Evolutionary conservation across 2,113 vertebrate species (phyloP).

Genomic region (Sinocyclocheilus grahami): DNA sequence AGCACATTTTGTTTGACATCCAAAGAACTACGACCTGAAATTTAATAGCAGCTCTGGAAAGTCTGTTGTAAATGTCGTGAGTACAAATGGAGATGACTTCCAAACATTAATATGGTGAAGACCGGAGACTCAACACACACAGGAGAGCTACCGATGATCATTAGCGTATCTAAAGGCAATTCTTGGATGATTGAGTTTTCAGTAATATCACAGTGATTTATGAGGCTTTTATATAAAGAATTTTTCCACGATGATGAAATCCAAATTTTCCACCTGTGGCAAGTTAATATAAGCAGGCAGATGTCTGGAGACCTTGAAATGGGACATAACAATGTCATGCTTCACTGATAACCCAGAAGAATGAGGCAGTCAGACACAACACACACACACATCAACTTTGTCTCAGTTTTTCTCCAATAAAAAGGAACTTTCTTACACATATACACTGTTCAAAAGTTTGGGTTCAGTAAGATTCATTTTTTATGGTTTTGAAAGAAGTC

Average conservation of each 20-base stretch:
- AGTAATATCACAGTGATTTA: slow-evolving; percentile 29
- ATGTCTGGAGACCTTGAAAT: slow-evolving; percentile 29
- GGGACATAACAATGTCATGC: slow-evolving; percentile 40
- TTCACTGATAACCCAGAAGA: slow-evolving; percentile 34
- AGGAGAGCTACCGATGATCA: not conserved
- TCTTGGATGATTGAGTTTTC: not conserved
- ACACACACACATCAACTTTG: not conserved
- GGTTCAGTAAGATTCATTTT: not conserved
- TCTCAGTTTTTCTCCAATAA: not conserved
- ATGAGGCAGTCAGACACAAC: slow-evolving; percentile 42
- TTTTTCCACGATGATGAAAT: not conserved
- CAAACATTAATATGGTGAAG: not conserved
- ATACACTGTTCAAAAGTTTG: too few species aligned
- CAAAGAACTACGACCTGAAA: not conserved
- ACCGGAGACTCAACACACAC: not conserved
- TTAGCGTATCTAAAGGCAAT: not conserved
- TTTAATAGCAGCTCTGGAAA: not conserved
- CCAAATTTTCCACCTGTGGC: slow-evolving; percentile 20
- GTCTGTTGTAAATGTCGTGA: not conserved
- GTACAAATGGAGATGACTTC: not conserved
- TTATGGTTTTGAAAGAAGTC: not conserved
- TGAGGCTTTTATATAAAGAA: not conserved
- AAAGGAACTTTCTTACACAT: slow-evolving; percentile 29
- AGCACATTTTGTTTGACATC: not conserved
- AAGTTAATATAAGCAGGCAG: slow-evolving; percentile 16